Base-by-base conservation (phyloP, 1,140 invertebrate genomes). In the Sminthurinus signatus region DNA sequence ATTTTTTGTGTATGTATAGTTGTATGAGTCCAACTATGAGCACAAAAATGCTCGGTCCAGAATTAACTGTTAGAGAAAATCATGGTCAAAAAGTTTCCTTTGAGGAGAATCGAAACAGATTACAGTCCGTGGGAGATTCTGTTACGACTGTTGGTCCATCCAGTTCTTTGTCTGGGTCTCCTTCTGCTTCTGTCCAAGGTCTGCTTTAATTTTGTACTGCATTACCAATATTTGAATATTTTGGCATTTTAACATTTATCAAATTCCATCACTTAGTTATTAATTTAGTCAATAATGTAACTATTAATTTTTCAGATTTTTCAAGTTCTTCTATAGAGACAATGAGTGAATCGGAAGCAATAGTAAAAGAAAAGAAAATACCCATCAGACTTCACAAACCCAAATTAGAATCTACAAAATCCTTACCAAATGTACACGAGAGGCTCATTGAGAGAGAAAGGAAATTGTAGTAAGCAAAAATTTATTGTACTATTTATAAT, bases 371-470 rank as follows among this genome's bases (percentile, higher is more conserved):
- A 14, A 64, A 67, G 52, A 60, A 60, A 8, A 51, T 69, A 3
- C 59, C 66, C 12, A 52, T 62, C 25, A 55, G 42, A 50, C 25
- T 31, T 8, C 48, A n/a, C 21, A 65, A 62, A n/a, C 61, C 61
- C 1, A 44, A 63, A 48, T 39, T 69, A 14, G 48, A 25, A 28
- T 63, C 56, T 15, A 62, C 60, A 19, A 65, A 64, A 36, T 91
- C 89, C 0, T 85, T 91, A 82, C 88, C 89, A 0, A 87, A 91
- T 72, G 88, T 91, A 64, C 84, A 87, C 62, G 86, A 84, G 28
- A 83, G 83, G 69, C 80, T 77, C 4, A 87, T 87, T 70, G 88
- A 86, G 72, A 76, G 82, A 50, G 84, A 87, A 71, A 60, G 63
- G 25, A 62, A 67, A 32, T 29, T 71, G 28, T 54, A 64, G 70